A percentile compares a stretch with the other conserved stretches of the same genome.
Conservation (phyloP, 2,797 vertebrate species). For the Monodelphis domestica region DNA sequence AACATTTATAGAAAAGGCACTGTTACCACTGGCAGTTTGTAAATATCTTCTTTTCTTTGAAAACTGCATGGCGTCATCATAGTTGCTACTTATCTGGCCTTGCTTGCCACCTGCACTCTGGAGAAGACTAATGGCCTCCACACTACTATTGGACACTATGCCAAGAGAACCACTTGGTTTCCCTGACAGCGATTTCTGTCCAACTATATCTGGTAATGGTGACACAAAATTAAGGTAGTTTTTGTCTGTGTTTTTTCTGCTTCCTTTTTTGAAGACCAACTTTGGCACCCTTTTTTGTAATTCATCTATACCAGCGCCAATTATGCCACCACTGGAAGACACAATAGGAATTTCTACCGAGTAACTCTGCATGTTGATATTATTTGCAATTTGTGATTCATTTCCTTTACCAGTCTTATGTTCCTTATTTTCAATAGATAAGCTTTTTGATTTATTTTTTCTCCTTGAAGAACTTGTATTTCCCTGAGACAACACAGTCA, state of each 20-base stretch:
- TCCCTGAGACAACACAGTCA: constrained; percentile 97
- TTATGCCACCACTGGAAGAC: constrained; percentile 88
- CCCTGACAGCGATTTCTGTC: constrained; percentile 92
- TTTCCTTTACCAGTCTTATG: constrained; percentile 91
- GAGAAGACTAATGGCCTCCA: constrained; percentile 93
- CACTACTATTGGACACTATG: constrained; percentile 86
- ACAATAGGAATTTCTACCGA: constrained; percentile 91
- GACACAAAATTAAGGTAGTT: constrained; percentile 91
- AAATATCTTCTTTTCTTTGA: constrained; percentile 98
- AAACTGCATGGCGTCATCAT: constrained; percentile 99
- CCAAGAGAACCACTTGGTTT: constrained; percentile 90
- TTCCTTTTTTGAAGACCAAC: constrained; percentile 94
- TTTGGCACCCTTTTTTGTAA: constrained; percentile 93
- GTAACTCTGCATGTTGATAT: constrained; percentile 91
- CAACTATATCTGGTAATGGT: constrained; percentile 87
- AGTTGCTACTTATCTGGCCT: constrained; percentile 94
- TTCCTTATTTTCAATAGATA: constrained; percentile 90
- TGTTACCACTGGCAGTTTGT: constrained; percentile 92
- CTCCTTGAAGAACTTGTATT: constrained; percentile 94
- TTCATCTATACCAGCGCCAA: constrained; percentile 88
- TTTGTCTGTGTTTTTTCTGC: constrained; percentile 93
- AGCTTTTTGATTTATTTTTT: constrained; percentile 93
- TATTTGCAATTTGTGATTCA: constrained; percentile 87
- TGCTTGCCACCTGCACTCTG: constrained; percentile 92
- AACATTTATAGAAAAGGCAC: constrained; percentile 92